These are phyloP conservation scores for Ibycter americanus DNA, from an alignment of 2,797 vertebrate genomes.

Conservation along the genomic window DNA sequence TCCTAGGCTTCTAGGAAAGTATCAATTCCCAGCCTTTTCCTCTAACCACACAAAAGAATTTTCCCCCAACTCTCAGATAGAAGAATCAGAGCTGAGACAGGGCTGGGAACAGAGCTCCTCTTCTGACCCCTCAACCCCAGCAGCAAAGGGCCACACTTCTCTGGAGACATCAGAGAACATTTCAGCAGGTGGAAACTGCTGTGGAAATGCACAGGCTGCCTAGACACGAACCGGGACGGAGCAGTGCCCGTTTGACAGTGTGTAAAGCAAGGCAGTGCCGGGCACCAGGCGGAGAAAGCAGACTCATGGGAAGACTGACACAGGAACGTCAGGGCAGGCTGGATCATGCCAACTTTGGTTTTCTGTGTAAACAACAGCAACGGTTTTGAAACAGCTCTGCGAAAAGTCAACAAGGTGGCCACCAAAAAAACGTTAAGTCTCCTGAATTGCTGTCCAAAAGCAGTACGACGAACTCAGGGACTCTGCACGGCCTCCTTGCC, in stretches of 20 bases:
- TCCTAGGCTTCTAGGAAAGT: background rate
- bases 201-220: background rate
- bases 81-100: background rate
- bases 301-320: background rate
- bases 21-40: background rate
- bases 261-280: background rate
- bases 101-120: background rate
- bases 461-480: background rate
- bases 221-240: background rate
- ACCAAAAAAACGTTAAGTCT: background rate
- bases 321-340: background rate
- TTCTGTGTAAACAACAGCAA: conserved; percentile 18
- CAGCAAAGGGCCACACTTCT: background rate
- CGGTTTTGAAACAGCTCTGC: conserved; percentile 7
- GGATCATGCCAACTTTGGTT: background rate
- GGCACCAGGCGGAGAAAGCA: background rate
- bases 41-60: background rate
- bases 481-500: background rate
- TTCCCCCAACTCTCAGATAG: background rate
- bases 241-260: background rate
- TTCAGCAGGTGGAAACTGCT: background rate
- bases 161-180: background rate
- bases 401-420: conserved; percentile 22
- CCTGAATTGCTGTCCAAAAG: background rate
- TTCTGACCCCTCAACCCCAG: background rate